These are phyloP conservation scores for Miichthys miiuy DNA, from an alignment of 2,797 vertebrate genomes.

Conservation along the genomic window DNA sequence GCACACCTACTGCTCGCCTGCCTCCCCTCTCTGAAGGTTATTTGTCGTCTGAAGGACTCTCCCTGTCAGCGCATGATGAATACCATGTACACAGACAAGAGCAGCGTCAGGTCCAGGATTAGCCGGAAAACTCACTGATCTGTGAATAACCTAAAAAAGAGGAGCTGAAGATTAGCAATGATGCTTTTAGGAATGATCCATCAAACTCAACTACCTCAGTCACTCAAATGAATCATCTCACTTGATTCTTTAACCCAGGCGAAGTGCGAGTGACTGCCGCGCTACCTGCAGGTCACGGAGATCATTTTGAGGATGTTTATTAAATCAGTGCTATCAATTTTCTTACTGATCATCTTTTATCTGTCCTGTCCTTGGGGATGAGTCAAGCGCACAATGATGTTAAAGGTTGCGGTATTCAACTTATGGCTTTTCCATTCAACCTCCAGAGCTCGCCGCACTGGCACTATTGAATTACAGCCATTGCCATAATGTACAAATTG, in stretches of 20 bases:
- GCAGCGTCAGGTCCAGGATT: slow-evolving; percentile 99
- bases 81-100: slow-evolving; percentile 99
- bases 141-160: slow-evolving; percentile 99
- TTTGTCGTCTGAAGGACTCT: slow-evolving; percentile 99
- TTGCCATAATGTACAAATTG: slow-evolving; percentile 67
- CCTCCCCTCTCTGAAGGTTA: slow-evolving; percentile 98
- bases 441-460: slow-evolving; percentile 59
- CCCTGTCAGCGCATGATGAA: slow-evolving; percentile 99
- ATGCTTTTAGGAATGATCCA: slow-evolving; percentile 99
- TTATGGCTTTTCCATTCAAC: slow-evolving; percentile 78
- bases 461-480: slow-evolving; percentile 77
- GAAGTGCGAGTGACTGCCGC: slow-evolving; percentile 89
- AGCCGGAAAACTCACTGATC: slow-evolving; percentile 99
- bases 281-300: slow-evolving; percentile 84
- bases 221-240: slow-evolving; percentile 99
- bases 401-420: slow-evolving; percentile 85
- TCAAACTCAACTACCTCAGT: slow-evolving; percentile 99
- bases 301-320: slow-evolving; percentile 87
- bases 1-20: slow-evolving; percentile 96
- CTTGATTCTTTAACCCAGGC: slow-evolving; percentile 92
- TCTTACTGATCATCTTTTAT: slow-evolving; percentile 88
- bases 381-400: slow-evolving; percentile 85
- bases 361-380: slow-evolving; percentile 85
- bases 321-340: slow-evolving; percentile 89
- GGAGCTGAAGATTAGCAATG: slow-evolving; percentile 99